Evolutionary conservation across 1,140 invertebrate genomes (phyloP), one percentile per base, ranked within the genome.

Genomic region (Portunus trituberculatus): DNA sequence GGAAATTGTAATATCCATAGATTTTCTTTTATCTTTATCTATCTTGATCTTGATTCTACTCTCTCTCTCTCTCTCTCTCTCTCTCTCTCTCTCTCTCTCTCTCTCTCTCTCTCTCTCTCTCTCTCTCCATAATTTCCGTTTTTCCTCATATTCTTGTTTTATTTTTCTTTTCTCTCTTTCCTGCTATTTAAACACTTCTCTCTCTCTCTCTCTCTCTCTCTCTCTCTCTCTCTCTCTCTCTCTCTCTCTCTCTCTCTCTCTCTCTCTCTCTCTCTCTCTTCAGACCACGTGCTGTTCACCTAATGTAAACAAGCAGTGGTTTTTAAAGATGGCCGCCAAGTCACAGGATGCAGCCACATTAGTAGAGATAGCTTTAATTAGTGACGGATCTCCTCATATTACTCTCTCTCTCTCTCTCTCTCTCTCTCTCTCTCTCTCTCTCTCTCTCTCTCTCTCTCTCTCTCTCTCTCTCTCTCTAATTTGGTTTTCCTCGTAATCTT

Each of bases 181-280:
- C 91, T 92, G 59, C 52, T 92, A 48, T 92, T 52, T 67, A 7
- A 82, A 48, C n/a, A 0, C 4, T n/a, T 92, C 28, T 92, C n/a
- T 67, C 52, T 92, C 20, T 67, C 52, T 67, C n/a, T 67, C 59
- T 39, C 12, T 67, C 59, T 67, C 20, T 92, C 46, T 67, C 52
- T 92, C 52, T 67, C 91, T 67, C 52, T 52, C 46, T 76, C 52
- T 67, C 52, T 67, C 59, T 67, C 39, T 76, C 59, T 92, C 52
- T 92, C 91, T 92, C 52, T 92, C 91, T 92, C 52, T 92, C 52
- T 92, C 91, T 92, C 52, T 92, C 91, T 92, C 52, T 67, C 52
- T 67, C 91, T 67, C 52, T 76, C 48, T 67, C 52, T 76, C 90
- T 91, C 20, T 91, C 45, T 91, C 90, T 91, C 45, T 91, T 39